Base-by-base conservation (phyloP, 92 coral and sea anemone species). In the Zoanthus sociatus region DNA sequence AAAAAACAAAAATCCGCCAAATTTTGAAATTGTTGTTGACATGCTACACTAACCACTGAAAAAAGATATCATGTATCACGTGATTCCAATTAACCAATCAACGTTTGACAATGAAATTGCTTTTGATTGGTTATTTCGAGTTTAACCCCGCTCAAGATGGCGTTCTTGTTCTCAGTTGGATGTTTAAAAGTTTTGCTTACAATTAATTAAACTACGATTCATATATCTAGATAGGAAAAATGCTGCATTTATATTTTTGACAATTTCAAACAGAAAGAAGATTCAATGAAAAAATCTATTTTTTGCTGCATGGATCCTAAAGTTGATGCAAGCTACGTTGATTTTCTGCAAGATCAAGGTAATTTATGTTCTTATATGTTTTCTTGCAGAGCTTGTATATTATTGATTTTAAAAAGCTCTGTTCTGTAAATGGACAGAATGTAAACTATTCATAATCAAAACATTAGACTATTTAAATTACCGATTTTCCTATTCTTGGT, bases 331-430 rank as follows among this genome's bases (percentile, higher is more conserved):
- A 70, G 85, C 21, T 81, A 81, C 63, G 75, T 46, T 11, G 70
- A 81, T 75, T 81, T 81, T 81, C 61, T 81, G 60, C 85, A 81
- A 81, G 85, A 81, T 42, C 85, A 81, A 81, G 75, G 85, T 81
- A 63, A 64, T 50, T 50, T 50, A 50, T 12, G 42, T 14, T 1
- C 0, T 11, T 20, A 72, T 5, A 16, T 14, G 50, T 72, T 72
- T 72, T 33, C 77, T 32, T 42, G 21, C 53, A 44, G 26, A 26
- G 26, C 17, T 73, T 73, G 77, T 11, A 73, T 42, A 73, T 6
- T 42, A 44, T 42, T 73, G 42, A 15, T 15, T 73, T 73, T 45
- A 18, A 73, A 73, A 42, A 10, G 42, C 44, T 73, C 26, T 73
- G 13, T 48, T 44, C 3, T 33, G 54, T 12, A 67, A 67, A 33